A percentile compares a stretch with the other conserved stretches of the same genome.
phyloP scores from a whole-genome alignment of 2,113 vertebrate genomes.

The Prietella phreatophila region DNA sequence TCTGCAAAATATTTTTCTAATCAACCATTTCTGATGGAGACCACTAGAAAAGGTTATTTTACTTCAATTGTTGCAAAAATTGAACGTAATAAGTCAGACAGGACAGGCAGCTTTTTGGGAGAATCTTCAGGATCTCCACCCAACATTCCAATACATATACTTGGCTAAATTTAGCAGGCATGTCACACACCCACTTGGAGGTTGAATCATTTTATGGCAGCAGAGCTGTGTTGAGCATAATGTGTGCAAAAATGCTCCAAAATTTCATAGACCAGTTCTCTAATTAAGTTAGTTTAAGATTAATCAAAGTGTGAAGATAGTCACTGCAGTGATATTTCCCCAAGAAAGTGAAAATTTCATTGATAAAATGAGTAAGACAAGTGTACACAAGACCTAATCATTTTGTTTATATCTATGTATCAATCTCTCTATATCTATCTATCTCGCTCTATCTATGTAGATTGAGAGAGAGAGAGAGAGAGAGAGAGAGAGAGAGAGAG shows the following conservation, averaged over 20 bases:
- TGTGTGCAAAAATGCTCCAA: neutral
- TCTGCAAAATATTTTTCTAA: neutral
- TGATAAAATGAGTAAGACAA: too few species aligned
- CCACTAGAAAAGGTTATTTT: neutral
- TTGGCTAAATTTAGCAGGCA: neutral
- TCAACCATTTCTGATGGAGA: neutral
- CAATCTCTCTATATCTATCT: too few species aligned
- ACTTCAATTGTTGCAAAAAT: too few species aligned
- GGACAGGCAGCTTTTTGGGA: neutral
- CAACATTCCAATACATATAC: slow-evolving; percentile 34
- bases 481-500: too few species aligned
- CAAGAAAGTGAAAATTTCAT: neutral
- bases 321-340: neutral
- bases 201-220: neutral
- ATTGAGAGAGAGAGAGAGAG: too few species aligned
- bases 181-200: neutral
- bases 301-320: neutral
- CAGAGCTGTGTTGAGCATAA: neutral
- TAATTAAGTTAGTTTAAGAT: neutral
- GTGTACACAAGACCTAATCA: too few species aligned
- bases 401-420: too few species aligned
- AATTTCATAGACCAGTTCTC: neutral
- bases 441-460: too few species aligned
- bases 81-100: neutral
- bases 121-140: slow-evolving; percentile 15